phyloP scores from a whole-genome alignment of 2,113 vertebrate species.

The Buteo buteo region DNA sequence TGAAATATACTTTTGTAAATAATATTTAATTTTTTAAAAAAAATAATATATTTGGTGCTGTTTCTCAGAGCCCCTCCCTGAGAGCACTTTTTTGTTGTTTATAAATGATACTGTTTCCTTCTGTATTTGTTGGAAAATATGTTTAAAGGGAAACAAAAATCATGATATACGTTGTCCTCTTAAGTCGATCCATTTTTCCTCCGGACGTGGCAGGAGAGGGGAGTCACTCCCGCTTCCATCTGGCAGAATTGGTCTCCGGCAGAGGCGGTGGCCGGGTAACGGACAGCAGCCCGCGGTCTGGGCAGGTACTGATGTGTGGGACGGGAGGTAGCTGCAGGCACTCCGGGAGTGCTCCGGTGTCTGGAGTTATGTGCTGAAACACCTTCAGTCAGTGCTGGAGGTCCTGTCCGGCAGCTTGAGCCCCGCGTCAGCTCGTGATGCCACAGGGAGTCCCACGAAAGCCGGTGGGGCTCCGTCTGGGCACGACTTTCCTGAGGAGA shows the following conservation, averaged over 20 bases:
- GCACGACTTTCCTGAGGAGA: rapidly evolving
- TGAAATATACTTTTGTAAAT: conserved; percentile 78
- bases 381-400: rapidly evolving
- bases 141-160: conserved; percentile 69
- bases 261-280: neutral
- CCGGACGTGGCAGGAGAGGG: neutral
- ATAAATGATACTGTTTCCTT: conserved; percentile 60
- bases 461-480: neutral
- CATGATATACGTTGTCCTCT: neutral
- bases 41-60: conserved; percentile 83
- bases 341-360: neutral
- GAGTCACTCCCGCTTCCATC: neutral
- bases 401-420: neutral
- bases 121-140: conserved; percentile 59
- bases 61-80: conserved; percentile 73
- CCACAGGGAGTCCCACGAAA: rapidly evolving
- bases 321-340: neutral
- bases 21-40: conserved; percentile 77
- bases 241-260: neutral
- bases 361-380: no score
- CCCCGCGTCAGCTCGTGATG: rapidly evolving
- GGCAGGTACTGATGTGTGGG: neutral
- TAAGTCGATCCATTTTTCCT: neutral
- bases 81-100: conserved; percentile 68
- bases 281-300: neutral